phyloP scores from a whole-genome alignment of 2,888 invertebrate species.

The Tineola bisselliella region DNA sequence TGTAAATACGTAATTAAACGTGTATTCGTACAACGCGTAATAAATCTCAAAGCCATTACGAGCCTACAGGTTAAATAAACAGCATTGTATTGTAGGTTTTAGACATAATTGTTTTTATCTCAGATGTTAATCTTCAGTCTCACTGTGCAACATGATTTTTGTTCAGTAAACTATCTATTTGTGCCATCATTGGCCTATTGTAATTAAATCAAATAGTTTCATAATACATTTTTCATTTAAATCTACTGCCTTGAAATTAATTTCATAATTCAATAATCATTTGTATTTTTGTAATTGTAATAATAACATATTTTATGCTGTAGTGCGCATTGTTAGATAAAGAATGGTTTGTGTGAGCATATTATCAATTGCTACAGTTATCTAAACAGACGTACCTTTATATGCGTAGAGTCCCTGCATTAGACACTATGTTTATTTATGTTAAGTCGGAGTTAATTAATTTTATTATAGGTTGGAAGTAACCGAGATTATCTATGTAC shows the following conservation, averaged over 20 bases:
- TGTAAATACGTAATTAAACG: too few relatives aligned
- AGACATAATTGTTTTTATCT: slow-evolving; percentile 15
- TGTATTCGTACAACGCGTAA: too few relatives aligned
- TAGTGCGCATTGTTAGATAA: too few relatives aligned
- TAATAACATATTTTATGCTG: neutral
- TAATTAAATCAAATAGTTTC: neutral
- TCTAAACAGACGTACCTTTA: too few relatives aligned
- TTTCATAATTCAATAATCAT: too few relatives aligned
- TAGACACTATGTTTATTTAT: too few relatives aligned
- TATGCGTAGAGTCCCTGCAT: too few relatives aligned
- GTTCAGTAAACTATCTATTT: slow-evolving; percentile 10
- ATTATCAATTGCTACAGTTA: too few relatives aligned
- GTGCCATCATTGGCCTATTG: slow-evolving; percentile 10
- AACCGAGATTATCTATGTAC: too few relatives aligned
- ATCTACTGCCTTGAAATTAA: neutral
- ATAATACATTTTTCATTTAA: neutral
- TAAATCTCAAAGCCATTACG: neutral
- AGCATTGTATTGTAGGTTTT: neutral
- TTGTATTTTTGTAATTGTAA: neutral
- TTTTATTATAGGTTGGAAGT: too few relatives aligned
- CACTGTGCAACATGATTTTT: slow-evolving; percentile 15
- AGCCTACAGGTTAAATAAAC: neutral
- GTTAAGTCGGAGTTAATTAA: too few relatives aligned
- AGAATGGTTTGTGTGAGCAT: too few relatives aligned
- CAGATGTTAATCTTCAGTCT: slow-evolving; percentile 8